Conservation (phyloP, 2,888 invertebrate genomes). For the Masnerella sp. region DNA sequence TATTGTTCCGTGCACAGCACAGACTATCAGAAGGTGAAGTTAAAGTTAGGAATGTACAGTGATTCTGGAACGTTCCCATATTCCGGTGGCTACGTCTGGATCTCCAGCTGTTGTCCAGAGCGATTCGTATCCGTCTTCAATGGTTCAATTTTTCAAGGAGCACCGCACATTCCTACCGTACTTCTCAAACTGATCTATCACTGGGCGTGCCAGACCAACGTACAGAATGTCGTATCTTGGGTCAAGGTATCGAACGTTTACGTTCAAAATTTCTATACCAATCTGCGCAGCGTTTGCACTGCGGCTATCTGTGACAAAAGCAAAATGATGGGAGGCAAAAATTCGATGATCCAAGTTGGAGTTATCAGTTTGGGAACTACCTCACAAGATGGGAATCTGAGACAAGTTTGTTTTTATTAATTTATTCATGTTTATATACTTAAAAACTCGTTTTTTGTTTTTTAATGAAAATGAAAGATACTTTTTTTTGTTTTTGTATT, state of each 20-base stretch:
- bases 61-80: slow-evolving; percentile 91
- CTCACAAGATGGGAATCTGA: slow-evolving; percentile 83
- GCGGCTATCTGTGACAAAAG: slow-evolving; percentile 89
- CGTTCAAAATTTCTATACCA: slow-evolving; percentile 83
- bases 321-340: slow-evolving; percentile 84
- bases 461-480: no score
- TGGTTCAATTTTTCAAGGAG: slow-evolving; percentile 91
- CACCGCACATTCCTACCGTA: slow-evolving; percentile 90
- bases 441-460: background rate
- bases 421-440: background rate
- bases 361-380: slow-evolving; percentile 93
- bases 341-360: slow-evolving; percentile 80
- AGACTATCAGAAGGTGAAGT: slow-evolving; percentile 79
- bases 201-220: slow-evolving; percentile 94
- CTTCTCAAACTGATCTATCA: slow-evolving; percentile 91
- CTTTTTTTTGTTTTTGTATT: no score
- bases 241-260: slow-evolving; percentile 87
- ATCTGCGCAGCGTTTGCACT: slow-evolving; percentile 87
- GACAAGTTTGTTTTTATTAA: slow-evolving; percentile 69
- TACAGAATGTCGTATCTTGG: slow-evolving; percentile 93
- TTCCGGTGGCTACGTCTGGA: slow-evolving; percentile 95
- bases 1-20: slow-evolving; percentile 83
- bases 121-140: slow-evolving; percentile 92
- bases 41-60: slow-evolving; percentile 91
- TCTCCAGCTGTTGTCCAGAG: slow-evolving; percentile 91